Evolutionary conservation across 2,888 invertebrate genomes (phyloP).

Genomic region (Athripsodes cinereus): DNA sequence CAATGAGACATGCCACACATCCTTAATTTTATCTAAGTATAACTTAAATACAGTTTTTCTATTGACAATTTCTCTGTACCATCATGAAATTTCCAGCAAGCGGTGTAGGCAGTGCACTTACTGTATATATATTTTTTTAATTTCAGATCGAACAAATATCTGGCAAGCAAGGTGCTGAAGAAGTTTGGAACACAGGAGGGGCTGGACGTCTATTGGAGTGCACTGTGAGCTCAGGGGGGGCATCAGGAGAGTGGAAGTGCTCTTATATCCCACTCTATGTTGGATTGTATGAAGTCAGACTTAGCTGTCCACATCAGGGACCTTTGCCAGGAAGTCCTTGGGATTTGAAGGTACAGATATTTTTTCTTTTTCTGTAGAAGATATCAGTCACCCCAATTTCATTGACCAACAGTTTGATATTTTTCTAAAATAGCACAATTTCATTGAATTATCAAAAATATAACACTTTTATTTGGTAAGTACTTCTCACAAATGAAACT

Average conservation of each 20-base stretch:
- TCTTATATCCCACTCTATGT: constrained; percentile 87
- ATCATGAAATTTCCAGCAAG: no score
- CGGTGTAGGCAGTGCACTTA: no score
- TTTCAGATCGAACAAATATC: constrained; percentile 44
- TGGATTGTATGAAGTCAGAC: constrained; percentile 85
- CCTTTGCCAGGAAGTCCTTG: constrained; percentile 75
- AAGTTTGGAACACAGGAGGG: constrained; percentile 32
- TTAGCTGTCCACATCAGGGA: constrained; percentile 57
- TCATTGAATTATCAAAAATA: no score
- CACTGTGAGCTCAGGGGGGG: constrained; percentile 54
- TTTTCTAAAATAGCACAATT: background rate
- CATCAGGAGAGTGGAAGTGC: constrained; percentile 74
- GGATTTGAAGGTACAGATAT: constrained; percentile 64
- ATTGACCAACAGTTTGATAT: no score
- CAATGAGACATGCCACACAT: no score
- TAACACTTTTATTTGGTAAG: background rate
- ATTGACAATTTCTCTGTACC: no score
- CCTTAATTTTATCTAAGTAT: no score
- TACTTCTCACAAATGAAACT: background rate
- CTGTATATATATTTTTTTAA: background rate
- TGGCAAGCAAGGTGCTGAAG: constrained; percentile 27
- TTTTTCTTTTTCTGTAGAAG: no score
- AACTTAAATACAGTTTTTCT: no score
- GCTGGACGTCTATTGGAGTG: constrained; percentile 52
- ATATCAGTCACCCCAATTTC: no score